phyloP scores from a whole-genome alignment of 2,797 vertebrate species.

The Epinephelus awoara region DNA sequence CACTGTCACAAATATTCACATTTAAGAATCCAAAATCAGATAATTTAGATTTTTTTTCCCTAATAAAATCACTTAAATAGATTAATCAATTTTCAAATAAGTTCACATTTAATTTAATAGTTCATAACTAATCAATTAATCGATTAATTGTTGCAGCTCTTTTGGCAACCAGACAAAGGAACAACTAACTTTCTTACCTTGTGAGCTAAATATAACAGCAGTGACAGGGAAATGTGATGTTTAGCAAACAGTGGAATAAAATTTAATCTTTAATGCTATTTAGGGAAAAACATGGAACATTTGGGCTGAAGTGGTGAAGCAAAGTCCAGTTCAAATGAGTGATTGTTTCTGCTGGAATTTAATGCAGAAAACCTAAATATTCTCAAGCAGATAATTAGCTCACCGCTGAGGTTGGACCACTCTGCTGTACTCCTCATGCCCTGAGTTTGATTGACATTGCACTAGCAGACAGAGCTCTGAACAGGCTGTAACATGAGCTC shows the following conservation, averaged over 20 bases:
- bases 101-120: too few relatives aligned
- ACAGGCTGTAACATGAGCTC: slow-evolving; percentile 82
- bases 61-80: too few relatives aligned
- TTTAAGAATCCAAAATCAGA: too few relatives aligned
- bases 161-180: not conserved
- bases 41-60: too few relatives aligned
- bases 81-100: too few relatives aligned
- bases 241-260: slow-evolving; percentile 5
- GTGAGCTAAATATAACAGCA: not conserved
- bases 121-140: too few relatives aligned
- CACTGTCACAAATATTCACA: too few relatives aligned
- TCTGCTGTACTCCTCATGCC: slow-evolving; percentile 31
- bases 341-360: slow-evolving; percentile 20
- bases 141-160: too few relatives aligned
- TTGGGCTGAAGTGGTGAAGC: not conserved
- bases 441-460: slow-evolving; percentile 70
- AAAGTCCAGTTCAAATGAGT: not conserved
- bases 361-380: slow-evolving; percentile 6
- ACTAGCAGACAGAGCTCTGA: slow-evolving; percentile 60
- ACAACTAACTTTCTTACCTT: not conserved
- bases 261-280: not conserved
- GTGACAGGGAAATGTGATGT: not conserved
- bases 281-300: not conserved
- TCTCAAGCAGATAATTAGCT: slow-evolving; percentile 28
- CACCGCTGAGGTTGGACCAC: slow-evolving; percentile 13